Evolutionary conservation across 2,113 vertebrate species (phyloP).

Genomic region (Thalassoma bifasciatum): DNA sequence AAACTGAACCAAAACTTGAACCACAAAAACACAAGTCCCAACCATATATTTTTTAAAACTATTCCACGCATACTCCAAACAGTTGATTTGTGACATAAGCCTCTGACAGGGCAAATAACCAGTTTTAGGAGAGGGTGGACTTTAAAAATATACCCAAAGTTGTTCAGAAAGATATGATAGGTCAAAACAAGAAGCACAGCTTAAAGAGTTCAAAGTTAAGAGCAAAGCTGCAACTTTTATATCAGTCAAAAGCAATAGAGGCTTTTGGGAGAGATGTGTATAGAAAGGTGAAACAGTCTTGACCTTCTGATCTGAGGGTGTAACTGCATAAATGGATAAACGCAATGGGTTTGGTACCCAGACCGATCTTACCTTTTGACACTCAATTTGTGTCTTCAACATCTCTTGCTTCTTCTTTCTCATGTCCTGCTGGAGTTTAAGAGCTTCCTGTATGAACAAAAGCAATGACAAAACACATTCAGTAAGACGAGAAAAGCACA

Average conservation of each 20-base stretch:
- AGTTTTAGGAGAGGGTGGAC: too few species aligned
- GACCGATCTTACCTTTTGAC: constrained; percentile 89
- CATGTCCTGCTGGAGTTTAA: constrained; percentile 98
- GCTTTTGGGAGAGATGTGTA: background rate
- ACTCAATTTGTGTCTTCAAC: constrained; percentile 96
- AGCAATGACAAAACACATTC: constrained; percentile 17
- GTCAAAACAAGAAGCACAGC: background rate
- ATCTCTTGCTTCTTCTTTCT: constrained; percentile 98
- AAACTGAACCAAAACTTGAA: too few species aligned
- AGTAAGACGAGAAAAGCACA: background rate
- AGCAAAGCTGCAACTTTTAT: too few species aligned
- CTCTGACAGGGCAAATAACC: too few species aligned
- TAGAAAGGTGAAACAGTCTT: too few species aligned
- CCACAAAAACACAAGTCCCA: too few species aligned
- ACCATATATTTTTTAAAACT: too few species aligned
- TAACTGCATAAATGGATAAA: background rate
- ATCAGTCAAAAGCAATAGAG: background rate
- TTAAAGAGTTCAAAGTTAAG: background rate
- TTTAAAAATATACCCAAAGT: too few species aligned
- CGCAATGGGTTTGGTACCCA: too few species aligned
- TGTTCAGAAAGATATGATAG: too few species aligned
- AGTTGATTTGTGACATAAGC: too few species aligned
- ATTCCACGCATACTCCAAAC: too few species aligned
- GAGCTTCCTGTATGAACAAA: constrained; percentile 85
- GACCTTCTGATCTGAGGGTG: background rate